A percentile compares a stretch with the other conserved stretches of the same genome.
Conservation (phyloP, 2,888 invertebrate species). For the Chrysolina americana region DNA sequence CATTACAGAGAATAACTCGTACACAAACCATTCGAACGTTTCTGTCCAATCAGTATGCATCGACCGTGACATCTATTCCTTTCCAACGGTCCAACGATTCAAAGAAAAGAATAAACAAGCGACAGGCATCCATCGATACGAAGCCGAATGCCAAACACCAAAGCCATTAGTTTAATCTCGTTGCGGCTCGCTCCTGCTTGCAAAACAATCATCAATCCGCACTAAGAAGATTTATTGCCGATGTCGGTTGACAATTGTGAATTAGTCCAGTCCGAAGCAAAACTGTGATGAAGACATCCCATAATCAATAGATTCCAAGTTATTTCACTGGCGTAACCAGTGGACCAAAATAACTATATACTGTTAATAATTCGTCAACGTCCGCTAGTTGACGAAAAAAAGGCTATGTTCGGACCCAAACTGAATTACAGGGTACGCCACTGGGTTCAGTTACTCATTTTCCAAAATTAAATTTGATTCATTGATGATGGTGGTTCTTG, state of each 20-base stretch:
- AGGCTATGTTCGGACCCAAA: too few relatives aligned
- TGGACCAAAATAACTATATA: too few relatives aligned
- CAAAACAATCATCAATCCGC: constrained; percentile 28
- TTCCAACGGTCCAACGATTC: neutral
- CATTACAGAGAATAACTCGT: too few relatives aligned
- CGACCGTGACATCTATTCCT: neutral
- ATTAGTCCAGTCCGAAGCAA: neutral
- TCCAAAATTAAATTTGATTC: too few relatives aligned
- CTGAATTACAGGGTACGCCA: too few relatives aligned
- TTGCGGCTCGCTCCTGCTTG: constrained; percentile 24
- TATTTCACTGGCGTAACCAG: too few relatives aligned
- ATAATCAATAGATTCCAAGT: too few relatives aligned
- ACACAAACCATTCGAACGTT: too few relatives aligned
- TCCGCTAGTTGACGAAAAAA: too few relatives aligned
- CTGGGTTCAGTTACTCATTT: too few relatives aligned
- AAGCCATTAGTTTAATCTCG: constrained; percentile 29
- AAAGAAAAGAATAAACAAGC: neutral
- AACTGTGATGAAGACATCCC: neutral
- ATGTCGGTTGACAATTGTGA: neutral
- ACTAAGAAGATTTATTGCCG: constrained; percentile 21
- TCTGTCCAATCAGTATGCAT: neutral
- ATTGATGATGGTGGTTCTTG: too few relatives aligned
- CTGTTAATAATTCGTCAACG: too few relatives aligned
- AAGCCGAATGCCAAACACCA: constrained; percentile 21
- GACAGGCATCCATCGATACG: neutral